A percentile compares a stretch with the other conserved stretches of the same genome.
phyloP scores from a whole-genome alignment of 2,888 invertebrate genomes.

The Trachelus troglodyta region DNA sequence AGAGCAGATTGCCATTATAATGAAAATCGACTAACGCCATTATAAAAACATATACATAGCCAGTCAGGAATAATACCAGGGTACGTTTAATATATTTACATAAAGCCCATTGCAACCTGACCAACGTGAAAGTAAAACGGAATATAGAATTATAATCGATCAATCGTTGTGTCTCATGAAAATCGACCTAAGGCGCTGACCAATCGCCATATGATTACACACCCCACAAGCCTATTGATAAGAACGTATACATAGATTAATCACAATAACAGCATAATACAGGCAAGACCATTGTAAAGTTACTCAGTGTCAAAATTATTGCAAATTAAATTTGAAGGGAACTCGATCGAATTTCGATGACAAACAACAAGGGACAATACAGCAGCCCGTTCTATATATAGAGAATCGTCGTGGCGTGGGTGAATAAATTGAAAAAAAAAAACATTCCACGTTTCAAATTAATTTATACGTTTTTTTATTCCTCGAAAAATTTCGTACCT shows the following conservation, averaged over 20 bases:
- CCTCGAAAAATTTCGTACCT: neutral
- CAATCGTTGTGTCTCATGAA: neutral
- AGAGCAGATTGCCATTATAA: conserved; percentile 78
- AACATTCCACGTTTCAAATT: no score
- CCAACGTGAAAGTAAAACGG: neutral
- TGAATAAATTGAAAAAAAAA: neutral
- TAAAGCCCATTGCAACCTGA: neutral
- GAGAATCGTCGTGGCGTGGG: neutral
- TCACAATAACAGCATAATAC: neutral
- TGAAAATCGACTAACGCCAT: conserved; percentile 41
- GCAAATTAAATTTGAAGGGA: neutral
- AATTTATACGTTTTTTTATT: neutral
- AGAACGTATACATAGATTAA: no score
- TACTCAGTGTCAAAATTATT: neutral
- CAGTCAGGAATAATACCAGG: neutral
- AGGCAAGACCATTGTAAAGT: neutral
- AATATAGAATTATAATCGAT: neutral
- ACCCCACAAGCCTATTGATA: no score
- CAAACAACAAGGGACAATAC: neutral
- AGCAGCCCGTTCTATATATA: neutral
- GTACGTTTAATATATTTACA: neutral
- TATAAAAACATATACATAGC: neutral
- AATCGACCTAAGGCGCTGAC: neutral
- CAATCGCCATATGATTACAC: neutral
- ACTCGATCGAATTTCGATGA: neutral